Percentiles rank a stretch among this genome's conserved stretches.
These are phyloP conservation scores for Calyptommatus sinebrachiatus DNA, from an alignment of 2,113 vertebrate genomes.

Conservation along the genomic window DNA sequence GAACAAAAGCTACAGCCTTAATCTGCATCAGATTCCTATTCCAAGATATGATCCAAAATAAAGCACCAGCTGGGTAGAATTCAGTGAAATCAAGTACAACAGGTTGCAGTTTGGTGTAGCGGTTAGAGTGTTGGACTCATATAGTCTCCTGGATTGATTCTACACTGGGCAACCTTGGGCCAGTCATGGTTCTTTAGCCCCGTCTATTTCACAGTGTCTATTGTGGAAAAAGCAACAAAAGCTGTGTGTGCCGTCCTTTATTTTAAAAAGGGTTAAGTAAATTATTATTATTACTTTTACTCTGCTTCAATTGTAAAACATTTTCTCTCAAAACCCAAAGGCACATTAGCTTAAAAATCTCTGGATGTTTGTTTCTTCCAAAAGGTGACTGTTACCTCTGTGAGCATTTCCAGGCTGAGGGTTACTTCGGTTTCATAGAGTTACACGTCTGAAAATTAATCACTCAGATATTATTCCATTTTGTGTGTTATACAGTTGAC, in stretches of 20 bases:
- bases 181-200: no score
- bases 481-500: conserved; percentile 36
- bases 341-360: not conserved
- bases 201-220: no score
- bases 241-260: no score
- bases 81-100: not conserved
- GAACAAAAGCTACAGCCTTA: not conserved
- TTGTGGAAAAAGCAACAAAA: no score
- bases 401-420: conserved; percentile 19
- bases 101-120: no score
- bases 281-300: not conserved
- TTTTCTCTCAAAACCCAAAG: not conserved
- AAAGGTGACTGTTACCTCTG: conserved; percentile 32
- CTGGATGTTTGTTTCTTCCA: not conserved
- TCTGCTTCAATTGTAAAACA: not conserved
- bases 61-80: not conserved
- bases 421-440: conserved; percentile 12
- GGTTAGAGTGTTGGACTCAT: no score
- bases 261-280: no score
- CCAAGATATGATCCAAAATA: no score
- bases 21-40: no score
- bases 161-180: no score
- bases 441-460: conserved; percentile 38
- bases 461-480: conserved; percentile 21
- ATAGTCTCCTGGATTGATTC: no score